phyloP scores from a whole-genome alignment of 1,140 invertebrate genomes.

The Calycopis cecrops region DNA sequence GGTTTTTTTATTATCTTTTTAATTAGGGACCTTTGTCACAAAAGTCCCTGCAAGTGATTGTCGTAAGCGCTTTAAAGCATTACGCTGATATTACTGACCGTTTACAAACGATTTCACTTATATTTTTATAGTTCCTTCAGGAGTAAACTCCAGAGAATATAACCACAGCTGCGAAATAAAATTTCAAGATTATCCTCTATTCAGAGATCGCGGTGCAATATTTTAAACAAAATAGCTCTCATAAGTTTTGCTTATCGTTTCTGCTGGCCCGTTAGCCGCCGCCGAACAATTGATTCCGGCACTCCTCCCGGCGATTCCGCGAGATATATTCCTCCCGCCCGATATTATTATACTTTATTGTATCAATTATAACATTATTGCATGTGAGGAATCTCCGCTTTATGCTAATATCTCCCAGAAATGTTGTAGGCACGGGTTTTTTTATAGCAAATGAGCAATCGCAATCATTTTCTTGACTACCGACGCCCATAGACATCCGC shows the following conservation, averaged over 20 bases:
- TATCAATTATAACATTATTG: constrained; percentile 11
- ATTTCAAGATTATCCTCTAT: constrained; percentile 7
- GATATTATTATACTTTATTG: constrained; percentile 19
- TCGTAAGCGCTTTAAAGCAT: too few relatives aligned
- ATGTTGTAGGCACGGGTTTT: too few relatives aligned
- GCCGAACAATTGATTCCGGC: constrained; percentile 17
- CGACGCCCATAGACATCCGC: too few relatives aligned
- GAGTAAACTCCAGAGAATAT: neutral
- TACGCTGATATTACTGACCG: too few relatives aligned
- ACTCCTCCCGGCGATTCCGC: constrained; percentile 10
- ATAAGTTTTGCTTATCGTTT: constrained; percentile 20
- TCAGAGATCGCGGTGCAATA: constrained; percentile 16
- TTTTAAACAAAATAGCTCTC: constrained; percentile 18
- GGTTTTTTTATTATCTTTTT: too few relatives aligned
- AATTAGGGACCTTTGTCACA: too few relatives aligned
- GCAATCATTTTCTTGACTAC: too few relatives aligned
- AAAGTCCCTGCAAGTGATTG: too few relatives aligned
- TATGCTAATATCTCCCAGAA: too few relatives aligned
- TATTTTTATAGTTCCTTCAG: neutral
- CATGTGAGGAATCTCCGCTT: too few relatives aligned
- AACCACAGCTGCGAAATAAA: neutral
- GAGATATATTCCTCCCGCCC: constrained; percentile 14
- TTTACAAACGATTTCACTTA: neutral
- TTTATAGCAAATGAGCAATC: too few relatives aligned
- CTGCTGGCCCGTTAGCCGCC: constrained; percentile 17